Conservation (phyloP, 2,113 vertebrate genomes). For the Alosa alosa region DNA sequence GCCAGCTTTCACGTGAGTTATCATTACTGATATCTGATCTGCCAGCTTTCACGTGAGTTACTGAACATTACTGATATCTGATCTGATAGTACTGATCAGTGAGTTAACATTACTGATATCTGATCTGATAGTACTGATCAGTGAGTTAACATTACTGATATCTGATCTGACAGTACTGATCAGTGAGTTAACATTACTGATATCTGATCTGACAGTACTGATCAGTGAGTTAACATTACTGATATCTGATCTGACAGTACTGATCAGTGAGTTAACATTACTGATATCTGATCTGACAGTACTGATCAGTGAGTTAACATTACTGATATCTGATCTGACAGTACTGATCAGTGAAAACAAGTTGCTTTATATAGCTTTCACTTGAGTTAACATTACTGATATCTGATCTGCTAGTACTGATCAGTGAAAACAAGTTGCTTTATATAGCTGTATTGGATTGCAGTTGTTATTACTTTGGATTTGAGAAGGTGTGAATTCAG, state of each 20-base stretch:
- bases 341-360: too few species aligned
- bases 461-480: background rate
- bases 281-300: background rate
- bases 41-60: too few species aligned
- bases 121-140: background rate
- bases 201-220: background rate
- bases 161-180: background rate
- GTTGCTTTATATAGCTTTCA: constrained; percentile 61
- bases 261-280: constrained; percentile 56
- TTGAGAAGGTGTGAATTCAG: background rate
- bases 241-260: too few species aligned
- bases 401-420: background rate
- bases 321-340: too few species aligned
- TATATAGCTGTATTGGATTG: background rate
- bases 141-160: constrained; percentile 51
- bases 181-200: constrained; percentile 56
- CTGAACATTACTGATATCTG: background rate
- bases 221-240: background rate
- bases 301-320: background rate
- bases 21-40: too few species aligned
- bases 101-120: constrained; percentile 51
- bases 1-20: too few species aligned
- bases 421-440: background rate
- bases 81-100: background rate
- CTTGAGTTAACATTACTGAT: constrained; percentile 68